phyloP scores from a whole-genome alignment of 2,113 vertebrate genomes.

The Trinectes maculatus region DNA sequence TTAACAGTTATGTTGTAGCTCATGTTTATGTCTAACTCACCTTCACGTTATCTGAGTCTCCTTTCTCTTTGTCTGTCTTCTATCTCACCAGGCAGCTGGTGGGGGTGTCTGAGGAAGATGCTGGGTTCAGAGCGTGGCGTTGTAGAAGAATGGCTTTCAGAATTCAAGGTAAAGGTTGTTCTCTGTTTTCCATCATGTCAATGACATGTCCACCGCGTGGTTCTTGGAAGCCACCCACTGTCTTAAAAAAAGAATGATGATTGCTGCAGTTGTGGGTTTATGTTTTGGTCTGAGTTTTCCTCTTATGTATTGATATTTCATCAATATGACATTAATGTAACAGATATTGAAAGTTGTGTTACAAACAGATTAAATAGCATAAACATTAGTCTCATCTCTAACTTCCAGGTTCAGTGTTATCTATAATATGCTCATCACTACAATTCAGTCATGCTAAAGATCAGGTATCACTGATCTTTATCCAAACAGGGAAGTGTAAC shows the following conservation, averaged over 20 bases:
- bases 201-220: constrained; percentile 20
- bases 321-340: too few relatives aligned
- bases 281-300: too few relatives aligned
- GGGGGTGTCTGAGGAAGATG: constrained; percentile 86
- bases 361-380: too few relatives aligned
- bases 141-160: constrained; percentile 98
- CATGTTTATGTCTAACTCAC: neutral
- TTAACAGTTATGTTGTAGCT: neutral
- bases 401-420: too few relatives aligned
- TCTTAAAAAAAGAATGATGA: too few relatives aligned
- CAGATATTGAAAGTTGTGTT: too few relatives aligned
- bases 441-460: neutral
- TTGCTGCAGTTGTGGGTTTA: too few relatives aligned
- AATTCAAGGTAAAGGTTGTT: constrained; percentile 94
- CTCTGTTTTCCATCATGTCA: neutral
- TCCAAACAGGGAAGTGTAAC: neutral
- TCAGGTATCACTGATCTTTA: neutral
- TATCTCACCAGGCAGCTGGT: constrained; percentile 71
- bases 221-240: neutral
- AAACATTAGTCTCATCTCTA: too few relatives aligned
- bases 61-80: neutral
- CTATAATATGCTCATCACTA: neutral
- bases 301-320: too few relatives aligned
- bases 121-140: constrained; percentile 91
- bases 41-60: neutral